Base-by-base conservation (phyloP, 2,888 invertebrate species). In the Tenthredo distinguenda region DNA sequence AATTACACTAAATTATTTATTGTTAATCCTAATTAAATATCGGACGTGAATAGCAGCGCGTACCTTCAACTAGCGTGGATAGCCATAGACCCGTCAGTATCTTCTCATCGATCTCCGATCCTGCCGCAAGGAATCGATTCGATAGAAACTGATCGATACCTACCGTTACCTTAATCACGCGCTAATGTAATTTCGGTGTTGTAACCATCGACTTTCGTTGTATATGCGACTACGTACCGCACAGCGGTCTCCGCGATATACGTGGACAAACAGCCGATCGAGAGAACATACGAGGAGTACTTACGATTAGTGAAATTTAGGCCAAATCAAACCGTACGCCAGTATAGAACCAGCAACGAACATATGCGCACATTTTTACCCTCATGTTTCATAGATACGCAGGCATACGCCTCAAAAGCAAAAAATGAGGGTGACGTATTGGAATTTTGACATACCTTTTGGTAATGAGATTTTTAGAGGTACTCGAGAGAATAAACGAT, bases 161-260 rank as follows among this genome's bases (percentile, higher is more conserved):
- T 89, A 90, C 90, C 90, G 90, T 90, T 90, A 90, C 89, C 87
- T 90, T 90, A 90, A 90, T 90, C 89, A 90, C 89, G 88, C 89
- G 47, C 83, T 83, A 83, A 83, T 83, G 83, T 83, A 83, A 83
- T 83, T 83, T 83, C 34, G 68, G 71, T 83, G 83, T 83, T 83
- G 83, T 50, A 83, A 83, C 68, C 31, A n/a, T 34, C 26, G 18
- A 81, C 26, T 81, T 50, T 81, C 58, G 79, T 62, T 62, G 37
- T 31, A n/a, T 21, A 34, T 21, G 31, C 58, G 26, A n/a, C 37
- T 21, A 81, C 62, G 40, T 21, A 62, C 50, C 18, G 68, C 47
- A 18, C 47, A 50, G 21, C 76, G n/a, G 58, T 50, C 62, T 62
- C 62, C 40, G 62, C 34, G 40, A 79, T 79, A 62, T 79, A 62